Conservation (phyloP, 2,888 invertebrate genomes). For the Achlya flavicornis region DNA sequence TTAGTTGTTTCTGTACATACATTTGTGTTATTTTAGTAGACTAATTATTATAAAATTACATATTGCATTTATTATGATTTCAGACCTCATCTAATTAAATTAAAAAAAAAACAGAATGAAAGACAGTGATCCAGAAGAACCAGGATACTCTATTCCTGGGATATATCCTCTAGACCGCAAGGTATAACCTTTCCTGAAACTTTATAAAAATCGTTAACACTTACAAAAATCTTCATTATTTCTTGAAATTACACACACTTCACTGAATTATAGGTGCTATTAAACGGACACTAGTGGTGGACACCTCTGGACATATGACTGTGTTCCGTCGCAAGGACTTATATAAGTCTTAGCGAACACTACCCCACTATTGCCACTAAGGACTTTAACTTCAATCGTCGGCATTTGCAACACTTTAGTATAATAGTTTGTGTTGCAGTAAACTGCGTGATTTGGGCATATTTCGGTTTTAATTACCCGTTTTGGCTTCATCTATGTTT, state of each 20-base stretch:
- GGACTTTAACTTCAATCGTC: constrained; percentile 34
- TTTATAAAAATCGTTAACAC: constrained; percentile 36
- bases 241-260: constrained; percentile 40
- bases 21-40: no score
- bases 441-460: constrained; percentile 30
- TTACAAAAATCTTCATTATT: constrained; percentile 74
- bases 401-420: constrained; percentile 41
- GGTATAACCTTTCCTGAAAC: background rate
- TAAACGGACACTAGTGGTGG: constrained; percentile 31
- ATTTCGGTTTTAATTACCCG: constrained; percentile 16
- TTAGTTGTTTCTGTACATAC: no score
- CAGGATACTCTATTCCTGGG: background rate
- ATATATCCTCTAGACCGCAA: no score
- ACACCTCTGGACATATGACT: constrained; percentile 60
- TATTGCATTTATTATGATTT: no score
- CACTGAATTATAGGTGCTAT: constrained; percentile 26
- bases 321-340: constrained; percentile 43
- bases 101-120: background rate
- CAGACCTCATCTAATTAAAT: background rate
- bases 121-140: background rate
- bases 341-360: constrained; percentile 57
- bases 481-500: background rate
- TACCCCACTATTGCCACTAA: constrained; percentile 54
- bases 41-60: no score
- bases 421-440: constrained; percentile 30